Evolutionary conservation across 2,113 vertebrate species (phyloP).

Genomic region (Probosciger aterrimus): DNA sequence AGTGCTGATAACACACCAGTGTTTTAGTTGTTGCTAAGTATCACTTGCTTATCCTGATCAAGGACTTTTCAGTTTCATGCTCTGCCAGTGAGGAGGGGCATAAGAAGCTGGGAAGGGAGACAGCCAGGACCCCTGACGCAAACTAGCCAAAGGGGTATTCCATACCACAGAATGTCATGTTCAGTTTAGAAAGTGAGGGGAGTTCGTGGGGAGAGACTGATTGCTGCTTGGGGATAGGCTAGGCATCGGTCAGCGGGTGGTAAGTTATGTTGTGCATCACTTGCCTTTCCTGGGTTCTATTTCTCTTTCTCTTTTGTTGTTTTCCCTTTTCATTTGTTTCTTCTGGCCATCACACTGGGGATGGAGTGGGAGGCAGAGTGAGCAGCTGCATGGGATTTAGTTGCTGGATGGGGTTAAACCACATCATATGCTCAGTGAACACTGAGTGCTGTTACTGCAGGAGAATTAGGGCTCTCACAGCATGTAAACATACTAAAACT

Average conservation of each 20-base stretch:
- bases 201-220: neutral
- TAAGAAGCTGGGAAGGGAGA: neutral
- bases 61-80: neutral
- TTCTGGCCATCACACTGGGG: neutral
- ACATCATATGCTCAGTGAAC: neutral
- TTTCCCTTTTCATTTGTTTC: neutral
- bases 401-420: neutral
- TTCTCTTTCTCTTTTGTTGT: neutral
- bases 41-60: neutral
- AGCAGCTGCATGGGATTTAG: neutral
- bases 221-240: neutral
- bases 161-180: neutral
- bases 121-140: neutral
- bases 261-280: neutral
- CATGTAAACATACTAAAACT: neutral
- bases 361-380: neutral
- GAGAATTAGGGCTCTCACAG: neutral
- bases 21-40: neutral
- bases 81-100: neutral
- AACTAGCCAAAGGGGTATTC: neutral
- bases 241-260: neutral
- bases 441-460: neutral
- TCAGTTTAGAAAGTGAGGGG: neutral
- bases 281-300: neutral
- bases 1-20: neutral